These are phyloP conservation scores for Tethya wilhelma DNA, from an alignment of 37 sponge, comb jelly and placozoan genomes.

Conservation along the genomic window DNA sequence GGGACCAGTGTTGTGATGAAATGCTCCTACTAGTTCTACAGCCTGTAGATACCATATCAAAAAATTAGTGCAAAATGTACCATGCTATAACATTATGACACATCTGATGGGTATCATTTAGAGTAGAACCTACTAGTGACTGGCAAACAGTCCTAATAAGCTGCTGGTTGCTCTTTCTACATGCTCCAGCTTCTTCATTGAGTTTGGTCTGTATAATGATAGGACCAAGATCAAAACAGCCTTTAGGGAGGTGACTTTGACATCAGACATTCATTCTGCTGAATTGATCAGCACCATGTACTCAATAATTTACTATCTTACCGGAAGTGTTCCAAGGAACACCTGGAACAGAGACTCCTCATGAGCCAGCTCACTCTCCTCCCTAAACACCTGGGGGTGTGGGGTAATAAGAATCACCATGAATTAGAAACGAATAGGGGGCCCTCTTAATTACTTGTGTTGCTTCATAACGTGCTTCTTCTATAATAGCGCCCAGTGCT, in stretches of 20 bases:
- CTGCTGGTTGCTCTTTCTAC: constrained; percentile 42
- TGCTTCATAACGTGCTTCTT: constrained; percentile 18
- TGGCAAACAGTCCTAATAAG: constrained; percentile 35
- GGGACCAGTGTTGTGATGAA: constrained; percentile 57
- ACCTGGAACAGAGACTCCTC: constrained; percentile 42
- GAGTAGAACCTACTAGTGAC: constrained; percentile 27
- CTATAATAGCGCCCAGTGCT: constrained; percentile 14
- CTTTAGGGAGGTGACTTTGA: too few relatives aligned
- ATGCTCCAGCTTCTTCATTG: constrained; percentile 17
- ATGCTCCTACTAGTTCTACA: constrained; percentile 36
- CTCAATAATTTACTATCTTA: background rate
- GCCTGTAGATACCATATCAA: constrained; percentile 35
- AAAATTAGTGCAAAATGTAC: background rate
- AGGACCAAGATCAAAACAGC: too few relatives aligned
- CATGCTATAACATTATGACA: background rate
- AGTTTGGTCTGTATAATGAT: constrained; percentile 30
- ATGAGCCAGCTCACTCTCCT: constrained; percentile 40
- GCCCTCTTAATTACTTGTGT: too few relatives aligned
- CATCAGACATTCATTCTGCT: too few relatives aligned
- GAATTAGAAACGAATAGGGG: too few relatives aligned
- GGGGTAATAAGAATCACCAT: background rate
- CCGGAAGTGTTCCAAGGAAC: constrained; percentile 31
- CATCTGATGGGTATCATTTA: background rate
- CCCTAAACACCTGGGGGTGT: constrained; percentile 50
- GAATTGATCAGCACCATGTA: too few relatives aligned